Percentiles rank a stretch among this genome's conserved stretches.
Conservation (phyloP, 2,888 invertebrate genomes). For the Invenusta paracnida region DNA sequence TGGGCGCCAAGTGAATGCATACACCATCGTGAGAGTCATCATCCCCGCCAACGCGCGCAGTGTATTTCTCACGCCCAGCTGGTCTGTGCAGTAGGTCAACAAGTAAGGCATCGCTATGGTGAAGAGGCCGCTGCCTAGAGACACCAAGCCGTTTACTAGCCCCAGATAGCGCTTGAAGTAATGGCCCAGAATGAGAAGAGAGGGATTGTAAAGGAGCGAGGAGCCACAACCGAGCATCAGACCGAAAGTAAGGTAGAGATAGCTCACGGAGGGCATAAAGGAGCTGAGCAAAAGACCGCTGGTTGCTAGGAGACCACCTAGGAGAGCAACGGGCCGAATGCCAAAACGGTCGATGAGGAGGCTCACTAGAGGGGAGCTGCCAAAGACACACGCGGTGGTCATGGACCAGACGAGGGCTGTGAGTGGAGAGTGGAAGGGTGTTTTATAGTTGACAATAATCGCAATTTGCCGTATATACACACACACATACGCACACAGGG, state of each 20-base stretch:
- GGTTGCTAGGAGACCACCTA: constrained; percentile 75
- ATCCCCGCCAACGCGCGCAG: constrained; percentile 66
- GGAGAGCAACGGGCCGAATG: constrained; percentile 74
- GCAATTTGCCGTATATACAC: too few relatives aligned
- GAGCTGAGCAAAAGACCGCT: constrained; percentile 76
- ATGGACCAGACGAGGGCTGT: constrained; percentile 82
- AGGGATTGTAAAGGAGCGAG: constrained; percentile 83
- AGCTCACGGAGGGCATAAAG: constrained; percentile 65
- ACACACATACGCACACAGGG: too few relatives aligned
- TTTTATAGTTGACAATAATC: too few relatives aligned
- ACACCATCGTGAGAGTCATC: constrained; percentile 68
- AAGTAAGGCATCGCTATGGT: constrained; percentile 65
- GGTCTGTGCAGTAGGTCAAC: constrained; percentile 50
- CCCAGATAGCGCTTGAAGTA: constrained; percentile 79
- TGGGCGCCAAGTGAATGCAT: constrained; percentile 58
- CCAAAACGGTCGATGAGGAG: constrained; percentile 79
- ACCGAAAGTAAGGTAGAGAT: constrained; percentile 79
- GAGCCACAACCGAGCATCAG: constrained; percentile 81
- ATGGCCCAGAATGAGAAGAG: constrained; percentile 82
- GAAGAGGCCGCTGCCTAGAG: constrained; percentile 81
- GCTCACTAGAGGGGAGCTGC: constrained; percentile 79
- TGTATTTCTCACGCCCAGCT: constrained; percentile 52
- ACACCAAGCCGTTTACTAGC: constrained; percentile 80
- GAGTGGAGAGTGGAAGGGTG: constrained; percentile 61
- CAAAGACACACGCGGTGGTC: constrained; percentile 80